Evolutionary conservation across 2,113 vertebrate genomes (phyloP), one percentile per base, ranked within the genome.

Genomic region (Thermophis baileyi): DNA sequence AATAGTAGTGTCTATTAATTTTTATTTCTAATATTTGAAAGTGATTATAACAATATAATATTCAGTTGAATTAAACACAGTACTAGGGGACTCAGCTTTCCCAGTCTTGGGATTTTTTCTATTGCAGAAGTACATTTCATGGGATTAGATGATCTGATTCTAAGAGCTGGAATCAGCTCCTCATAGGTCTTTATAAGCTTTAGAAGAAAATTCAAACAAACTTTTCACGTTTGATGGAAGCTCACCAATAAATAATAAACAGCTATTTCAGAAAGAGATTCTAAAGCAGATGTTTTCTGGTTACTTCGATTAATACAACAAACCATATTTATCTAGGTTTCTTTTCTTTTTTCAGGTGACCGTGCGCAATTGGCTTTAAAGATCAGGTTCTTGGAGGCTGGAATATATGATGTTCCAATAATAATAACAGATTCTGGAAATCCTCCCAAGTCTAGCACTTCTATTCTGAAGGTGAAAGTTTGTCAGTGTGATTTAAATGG

Each of bases 381-480:
- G 95, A 98, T 99, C 86, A 98, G 98, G 90, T 99, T 98, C 96
- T 97, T 99, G 49, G 99, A 99, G 94, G 98, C 98, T 27, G 99
- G 99, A 0, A 98, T 99, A 96, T 99, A 99, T 2, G 98, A 98
- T 20, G 97, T 99, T 91, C 99, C 99, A 74, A 98, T 99, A 96
- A 98, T 98, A 87, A 99, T 99, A 97, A 99, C 99, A 1, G 99
- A 99, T 97, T 99, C 99, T 1, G 99, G 99, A 92, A 99, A 99
- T 96, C 98, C 98, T 93, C 98, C 99, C 89, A 98, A 99, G 96
- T 98, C 98, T 88, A 99, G 99, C 96, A 99, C 98, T 53, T 99
- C 99, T 0, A 97, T 99, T 96, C 98, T 99, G 89, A 98, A 98
- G 0, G 98, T 99, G 95, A 99, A 99, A 95, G 99, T 99, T 94